Evolutionary conservation across 2,113 vertebrate species (phyloP).

Genomic region (Ptilorrhoa leucosticta): DNA sequence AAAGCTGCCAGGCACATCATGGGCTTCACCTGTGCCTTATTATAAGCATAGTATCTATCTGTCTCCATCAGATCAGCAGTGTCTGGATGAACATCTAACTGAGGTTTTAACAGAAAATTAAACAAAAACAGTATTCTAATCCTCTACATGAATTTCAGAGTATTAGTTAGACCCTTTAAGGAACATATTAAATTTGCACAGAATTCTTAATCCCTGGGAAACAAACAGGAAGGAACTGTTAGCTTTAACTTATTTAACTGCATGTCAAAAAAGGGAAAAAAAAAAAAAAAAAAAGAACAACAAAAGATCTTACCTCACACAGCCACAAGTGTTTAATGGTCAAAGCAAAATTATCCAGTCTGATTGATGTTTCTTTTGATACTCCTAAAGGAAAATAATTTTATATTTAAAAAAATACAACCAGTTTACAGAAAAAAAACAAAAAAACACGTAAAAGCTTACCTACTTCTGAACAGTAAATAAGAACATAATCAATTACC

Average conservation of each 20-base stretch:
- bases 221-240: background rate
- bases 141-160: background rate
- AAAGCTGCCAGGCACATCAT: background rate
- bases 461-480: background rate
- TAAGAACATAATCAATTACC: background rate
- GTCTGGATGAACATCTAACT: background rate
- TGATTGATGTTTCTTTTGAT: background rate
- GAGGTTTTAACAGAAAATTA: background rate
- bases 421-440: background rate
- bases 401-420: background rate
- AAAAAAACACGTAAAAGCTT: rapidly evolving
- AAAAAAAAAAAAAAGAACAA: rapidly evolving
- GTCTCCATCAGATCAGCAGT: background rate
- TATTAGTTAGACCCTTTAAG: background rate
- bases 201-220: background rate
- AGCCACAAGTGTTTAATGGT: background rate
- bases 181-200: background rate
- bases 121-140: background rate
- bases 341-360: constrained; percentile 5
- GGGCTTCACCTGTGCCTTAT: background rate
- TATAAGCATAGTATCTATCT: background rate
- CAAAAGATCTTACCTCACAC: background rate
- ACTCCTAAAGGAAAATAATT: background rate
- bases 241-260: background rate
- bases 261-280: background rate